Percentiles rank a stretch among this genome's conserved stretches.
phyloP scores from a whole-genome alignment of 2,797 vertebrate genomes.

The Stomatorhinus walkeri region DNA sequence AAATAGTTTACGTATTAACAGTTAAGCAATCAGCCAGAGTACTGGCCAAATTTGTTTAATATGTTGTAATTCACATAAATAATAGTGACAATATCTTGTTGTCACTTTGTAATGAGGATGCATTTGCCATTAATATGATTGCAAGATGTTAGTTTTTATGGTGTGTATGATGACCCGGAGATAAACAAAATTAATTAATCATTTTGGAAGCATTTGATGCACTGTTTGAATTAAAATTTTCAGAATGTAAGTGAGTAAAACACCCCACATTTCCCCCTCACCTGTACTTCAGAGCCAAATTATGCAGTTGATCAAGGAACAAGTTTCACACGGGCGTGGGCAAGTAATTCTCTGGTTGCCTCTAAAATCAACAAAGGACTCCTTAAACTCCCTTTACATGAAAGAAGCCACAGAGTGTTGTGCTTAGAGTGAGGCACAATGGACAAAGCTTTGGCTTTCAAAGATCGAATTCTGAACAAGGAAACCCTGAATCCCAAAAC shows the following conservation, averaged over 20 bases:
- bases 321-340: conserved; percentile 46
- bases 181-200: neutral
- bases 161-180: neutral
- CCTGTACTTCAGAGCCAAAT: neutral
- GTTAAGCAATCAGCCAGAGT: neutral
- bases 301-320: conserved; percentile 4
- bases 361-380: conserved; percentile 50
- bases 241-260: neutral
- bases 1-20: neutral
- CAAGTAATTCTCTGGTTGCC: neutral
- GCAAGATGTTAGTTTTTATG: neutral
- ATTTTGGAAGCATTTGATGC: neutral
- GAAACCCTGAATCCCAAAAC: conserved; percentile 50
- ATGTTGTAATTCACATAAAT: neutral
- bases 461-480: conserved; percentile 40
- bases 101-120: neutral
- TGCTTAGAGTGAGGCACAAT: conserved; percentile 32
- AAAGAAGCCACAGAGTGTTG: neutral
- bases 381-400: conserved; percentile 24
- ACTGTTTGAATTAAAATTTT: neutral
- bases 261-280: neutral
- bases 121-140: neutral
- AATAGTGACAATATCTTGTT: neutral
- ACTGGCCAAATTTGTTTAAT: neutral
- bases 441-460: conserved; percentile 47